Evolutionary conservation across 1,140 invertebrate species (phyloP), one percentile per base, ranked within the genome.

Genomic region (Habropoda laboriosa): DNA sequence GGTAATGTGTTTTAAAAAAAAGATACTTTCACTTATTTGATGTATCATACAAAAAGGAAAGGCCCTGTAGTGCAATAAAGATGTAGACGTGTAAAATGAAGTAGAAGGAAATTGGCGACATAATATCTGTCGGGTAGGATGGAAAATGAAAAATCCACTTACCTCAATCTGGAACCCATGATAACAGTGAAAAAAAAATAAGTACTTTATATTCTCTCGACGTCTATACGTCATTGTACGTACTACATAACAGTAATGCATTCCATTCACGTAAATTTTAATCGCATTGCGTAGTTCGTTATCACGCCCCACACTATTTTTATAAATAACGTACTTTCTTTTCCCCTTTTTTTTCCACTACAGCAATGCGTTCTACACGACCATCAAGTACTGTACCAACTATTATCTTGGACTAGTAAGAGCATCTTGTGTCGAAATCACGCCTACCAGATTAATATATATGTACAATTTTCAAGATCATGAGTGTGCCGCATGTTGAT

Each of bases 91-190:
- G 12, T 5, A 3, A 27, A 58, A 27, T 24, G 2, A 6, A 38
- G n/a, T 13, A 7, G 12, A 0, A 2, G 6, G 32, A 27, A 64
- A 57, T 35, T 2, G 27, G n/a, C 27, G 18, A 42, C 21, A 66
- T 10, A 0, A 35, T 6, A 2, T 30, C 16, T 3, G 30, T 76
- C 7, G 42, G 0, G 47, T n/a, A 81, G 55, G 5, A 64, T 70
- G 60, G 47, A 18, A 13, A 60, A 60, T 10, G 24, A 75, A 51
- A 58, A 75, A 71, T 68, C 74, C 35, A 79, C 75, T 89, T 83
- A 84, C 92, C 92, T 92, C 75, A 93, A 87, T 90, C 91, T 92
- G 85, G 91, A 93, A 64, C 91, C 91, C 92, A 93, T 93, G 86
- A 87, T 92, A 87, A 87, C 35, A 83, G 74, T 53, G 83, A 81